phyloP scores from a whole-genome alignment of 2,113 vertebrate genomes.

The Ictalurus punctatus region DNA sequence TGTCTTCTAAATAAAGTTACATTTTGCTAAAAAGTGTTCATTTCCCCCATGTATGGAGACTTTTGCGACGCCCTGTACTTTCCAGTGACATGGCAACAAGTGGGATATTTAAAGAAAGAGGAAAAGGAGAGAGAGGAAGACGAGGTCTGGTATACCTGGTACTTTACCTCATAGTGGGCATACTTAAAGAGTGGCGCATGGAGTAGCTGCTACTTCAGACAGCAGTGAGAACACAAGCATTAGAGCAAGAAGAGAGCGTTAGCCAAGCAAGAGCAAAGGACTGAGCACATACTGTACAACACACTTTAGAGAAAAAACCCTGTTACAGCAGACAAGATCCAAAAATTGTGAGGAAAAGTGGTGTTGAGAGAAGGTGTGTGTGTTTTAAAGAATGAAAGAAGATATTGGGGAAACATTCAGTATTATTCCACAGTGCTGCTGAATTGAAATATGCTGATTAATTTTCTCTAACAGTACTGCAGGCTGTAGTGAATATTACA shows the following conservation, averaged over 20 bases:
- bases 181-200: slow-evolving; percentile 91
- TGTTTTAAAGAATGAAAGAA: background rate
- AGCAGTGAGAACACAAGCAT: slow-evolving; percentile 68
- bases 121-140: background rate
- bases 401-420: background rate
- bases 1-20: no score
- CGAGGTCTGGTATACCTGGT: background rate
- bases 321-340: background rate
- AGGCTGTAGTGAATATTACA: background rate
- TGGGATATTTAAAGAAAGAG: background rate
- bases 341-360: background rate
- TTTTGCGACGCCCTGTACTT: background rate
- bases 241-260: slow-evolving; percentile 52
- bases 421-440: background rate
- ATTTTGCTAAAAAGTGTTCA: no score
- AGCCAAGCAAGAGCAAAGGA: slow-evolving; percentile 33
- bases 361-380: background rate
- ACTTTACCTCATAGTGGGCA: slow-evolving; percentile 95
- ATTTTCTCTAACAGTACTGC: background rate
- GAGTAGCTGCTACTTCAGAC: slow-evolving; percentile 78
- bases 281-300: slow-evolving; percentile 7
- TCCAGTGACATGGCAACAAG: background rate
- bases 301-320: background rate
- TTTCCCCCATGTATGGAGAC: no score
- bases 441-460: background rate